Conservation (phyloP, 2,888 invertebrate species). For the Watsonalla binaria region DNA sequence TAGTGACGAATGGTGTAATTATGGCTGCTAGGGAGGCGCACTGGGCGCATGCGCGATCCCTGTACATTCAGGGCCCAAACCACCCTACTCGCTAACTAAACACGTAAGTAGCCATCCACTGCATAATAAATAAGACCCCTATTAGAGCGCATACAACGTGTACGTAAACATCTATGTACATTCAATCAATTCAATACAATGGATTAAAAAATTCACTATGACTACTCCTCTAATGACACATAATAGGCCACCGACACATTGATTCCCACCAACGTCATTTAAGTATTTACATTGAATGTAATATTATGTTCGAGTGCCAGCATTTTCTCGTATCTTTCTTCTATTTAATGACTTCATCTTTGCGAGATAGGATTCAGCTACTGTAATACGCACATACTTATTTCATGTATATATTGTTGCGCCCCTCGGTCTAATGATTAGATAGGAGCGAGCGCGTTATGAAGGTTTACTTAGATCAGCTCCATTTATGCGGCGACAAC, state of each 20-base stretch:
- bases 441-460: constrained; percentile 31
- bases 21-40: constrained; percentile 27
- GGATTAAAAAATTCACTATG: too few species aligned
- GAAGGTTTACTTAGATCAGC: constrained; percentile 41
- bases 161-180: background rate
- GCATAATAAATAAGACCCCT: constrained; percentile 32
- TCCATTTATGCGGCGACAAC: constrained; percentile 34
- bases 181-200: too few species aligned
- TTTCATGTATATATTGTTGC: background rate
- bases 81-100: constrained; percentile 27
- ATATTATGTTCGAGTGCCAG: too few species aligned
- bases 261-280: too few species aligned
- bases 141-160: constrained; percentile 21
- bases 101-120: constrained; percentile 16
- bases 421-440: constrained; percentile 26
- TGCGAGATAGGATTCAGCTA: too few species aligned
- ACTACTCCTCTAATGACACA: too few species aligned
- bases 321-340: too few species aligned
- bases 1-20: constrained; percentile 41
- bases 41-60: constrained; percentile 35
- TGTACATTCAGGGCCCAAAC: constrained; percentile 39
- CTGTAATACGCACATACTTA: too few species aligned
- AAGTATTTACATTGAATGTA: too few species aligned
- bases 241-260: too few species aligned
- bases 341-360: too few species aligned